Evolutionary conservation across 2,888 invertebrate species (phyloP), one percentile per base, ranked within the genome.

Genomic region (Fabriciana adippe): DNA sequence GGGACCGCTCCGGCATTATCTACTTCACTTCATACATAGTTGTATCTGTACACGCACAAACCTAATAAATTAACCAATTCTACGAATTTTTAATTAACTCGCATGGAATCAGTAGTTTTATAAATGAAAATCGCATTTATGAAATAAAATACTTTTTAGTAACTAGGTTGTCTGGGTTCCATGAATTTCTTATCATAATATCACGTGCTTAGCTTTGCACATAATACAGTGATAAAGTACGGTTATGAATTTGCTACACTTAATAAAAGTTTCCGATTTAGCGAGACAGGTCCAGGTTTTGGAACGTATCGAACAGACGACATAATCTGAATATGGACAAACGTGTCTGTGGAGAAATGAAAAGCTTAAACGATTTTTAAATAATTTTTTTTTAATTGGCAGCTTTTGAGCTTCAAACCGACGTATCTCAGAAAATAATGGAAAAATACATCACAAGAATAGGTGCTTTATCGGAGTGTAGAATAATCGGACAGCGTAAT

Each of bases 41-140:
- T 21, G 8, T 15, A 21, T n/a, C 15, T 3, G 15, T 14, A 21
- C 18, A 59, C 48, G 47, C 18, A 61, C 60, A 6, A 16, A 31
- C 16, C 31, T 61, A 61, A 61, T 61, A 31, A 61, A 61, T 61
- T 61, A 61, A 59, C 26, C 26, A 26, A 51, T 61, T 61, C 60
- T 14, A 18, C 16, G 60, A 31, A 51, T 50, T 31, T 45, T 35
- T 61, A 31, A 61, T 61, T 61, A 61, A 48, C n/a, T 15, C 21
- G 26, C 47, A 57, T 26, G 21, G 11, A 26, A 11, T 48, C 26
- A 26, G 57, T 26, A 48, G 57, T 18, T 47, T 59, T 47, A 15
- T 15, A 26, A n/a, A 11, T 47, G 47, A 47, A 57, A 47, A 15
- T 56, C 45, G 56, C 56, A 56, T n/a, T 47, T 57, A 47, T 57